Base-by-base conservation (phyloP, 2,113 vertebrate species). In the Calidris pygmaea region DNA sequence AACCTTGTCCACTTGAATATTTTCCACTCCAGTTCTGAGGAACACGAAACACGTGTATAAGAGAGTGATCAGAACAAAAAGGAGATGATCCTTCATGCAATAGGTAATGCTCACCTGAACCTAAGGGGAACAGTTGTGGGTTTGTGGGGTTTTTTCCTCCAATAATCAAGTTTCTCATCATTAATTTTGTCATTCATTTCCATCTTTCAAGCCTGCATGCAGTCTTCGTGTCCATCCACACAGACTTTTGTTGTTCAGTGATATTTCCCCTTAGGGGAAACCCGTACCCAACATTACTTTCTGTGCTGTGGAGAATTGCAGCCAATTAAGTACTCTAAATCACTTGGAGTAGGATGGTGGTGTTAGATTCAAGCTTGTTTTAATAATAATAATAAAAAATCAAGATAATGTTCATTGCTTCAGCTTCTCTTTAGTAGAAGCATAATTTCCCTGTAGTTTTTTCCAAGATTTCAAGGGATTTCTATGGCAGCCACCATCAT, bases 241-340 rank as follows among this genome's bases (percentile, higher is more conserved):
- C 47, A 22, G 20, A 63, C 71, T 85, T n/a, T 32, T 45, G 32
- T 14, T 47, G 41, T 12, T 60, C 48, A 7, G 14, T 27, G 58
- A 41, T 30, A 14, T 45, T 43, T 50, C 16, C 45, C 45, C 21
- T 7, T 9, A 3, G 17, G 56, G 56, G 34, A 75, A 52, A 29
- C 21, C 32, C 4, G 1, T 8, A 14, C 32, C 32, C 0, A 0
- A 12, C 43, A 16, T 7, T 34, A 14, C 19, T 8, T 37, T 39
- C 56, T 16, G 1, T 23, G 47, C 67, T 29, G 7, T 9, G 37
- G 27, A 29, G 59, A 50, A 3, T 5, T 34, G 32, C 43, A 68
- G 73, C 12, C n/a, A 27, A 1, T 23, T 35, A 12, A 34, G 43
- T 2, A 2, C 45, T 47, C 43, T 47, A 82, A 91, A 89, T 77